phyloP scores from a whole-genome alignment of 2,797 vertebrate species.

The Triplophysa yarkandensis region DNA sequence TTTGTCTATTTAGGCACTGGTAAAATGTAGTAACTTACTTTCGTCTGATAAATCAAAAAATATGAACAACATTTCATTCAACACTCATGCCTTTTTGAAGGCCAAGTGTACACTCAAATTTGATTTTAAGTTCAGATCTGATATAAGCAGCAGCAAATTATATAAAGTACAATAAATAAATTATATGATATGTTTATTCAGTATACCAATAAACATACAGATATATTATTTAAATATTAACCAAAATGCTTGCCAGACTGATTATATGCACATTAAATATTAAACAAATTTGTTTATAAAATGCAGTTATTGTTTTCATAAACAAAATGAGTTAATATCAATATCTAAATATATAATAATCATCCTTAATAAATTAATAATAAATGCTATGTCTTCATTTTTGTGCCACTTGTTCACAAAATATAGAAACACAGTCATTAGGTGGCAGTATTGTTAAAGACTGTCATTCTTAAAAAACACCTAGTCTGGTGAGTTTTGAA shows the following conservation, averaged over 20 bases:
- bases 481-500: neutral
- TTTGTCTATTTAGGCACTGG: neutral
- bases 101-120: too few species aligned
- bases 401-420: neutral
- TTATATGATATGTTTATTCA: too few species aligned
- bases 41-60: neutral
- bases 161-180: too few species aligned
- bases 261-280: too few species aligned
- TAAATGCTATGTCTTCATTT: too few species aligned
- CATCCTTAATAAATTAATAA: too few species aligned
- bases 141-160: neutral
- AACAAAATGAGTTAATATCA: neutral
- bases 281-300: neutral
- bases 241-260: neutral
- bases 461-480: neutral
- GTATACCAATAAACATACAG: too few species aligned
- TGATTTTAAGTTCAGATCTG: too few species aligned
- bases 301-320: neutral
- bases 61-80: neutral
- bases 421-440: neutral
- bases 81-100: neutral
- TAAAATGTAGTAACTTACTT: neutral
- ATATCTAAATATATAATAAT: too few species aligned
- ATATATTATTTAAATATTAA: neutral
- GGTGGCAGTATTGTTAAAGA: slow-evolving; percentile 40